These are phyloP conservation scores for Musca vetustissima DNA, from an alignment of 1,140 invertebrate species.

Conservation along the genomic window DNA sequence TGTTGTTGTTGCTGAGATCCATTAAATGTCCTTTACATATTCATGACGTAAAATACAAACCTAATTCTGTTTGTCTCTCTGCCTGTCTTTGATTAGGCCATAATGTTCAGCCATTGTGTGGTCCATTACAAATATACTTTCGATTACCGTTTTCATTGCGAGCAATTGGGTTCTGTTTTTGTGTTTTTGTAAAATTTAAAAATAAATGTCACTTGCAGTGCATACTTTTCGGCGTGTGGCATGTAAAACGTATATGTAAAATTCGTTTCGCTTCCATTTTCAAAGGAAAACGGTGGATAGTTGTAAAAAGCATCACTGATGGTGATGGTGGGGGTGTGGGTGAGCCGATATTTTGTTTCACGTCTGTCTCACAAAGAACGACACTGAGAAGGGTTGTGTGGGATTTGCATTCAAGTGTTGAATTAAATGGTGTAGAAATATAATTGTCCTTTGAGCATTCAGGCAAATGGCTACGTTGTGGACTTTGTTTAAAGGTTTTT, in stretches of 20 bases:
- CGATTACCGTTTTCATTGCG: no score
- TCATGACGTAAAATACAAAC: no score
- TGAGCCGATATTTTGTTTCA: no score
- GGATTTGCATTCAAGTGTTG: constrained; percentile 21
- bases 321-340: no score
- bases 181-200: constrained; percentile 1
- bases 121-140: constrained; percentile 3
- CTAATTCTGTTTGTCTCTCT: no score
- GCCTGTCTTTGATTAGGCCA: no score
- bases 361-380: no score
- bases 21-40: no score
- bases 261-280: constrained; percentile 4
- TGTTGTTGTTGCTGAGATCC: no score
- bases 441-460: constrained; percentile 13
- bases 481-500: no score
- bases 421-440: constrained; percentile 24
- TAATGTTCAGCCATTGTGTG: neutral
- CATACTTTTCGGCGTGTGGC: constrained; percentile 5
- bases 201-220: constrained; percentile 21
- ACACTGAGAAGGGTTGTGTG: neutral
- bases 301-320: no score
- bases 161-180: neutral
- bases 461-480: no score
- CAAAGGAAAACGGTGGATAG: neutral
- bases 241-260: constrained; percentile 9